Conservation (phyloP, 2,888 invertebrate species). For the Maniola hyperantus region DNA sequence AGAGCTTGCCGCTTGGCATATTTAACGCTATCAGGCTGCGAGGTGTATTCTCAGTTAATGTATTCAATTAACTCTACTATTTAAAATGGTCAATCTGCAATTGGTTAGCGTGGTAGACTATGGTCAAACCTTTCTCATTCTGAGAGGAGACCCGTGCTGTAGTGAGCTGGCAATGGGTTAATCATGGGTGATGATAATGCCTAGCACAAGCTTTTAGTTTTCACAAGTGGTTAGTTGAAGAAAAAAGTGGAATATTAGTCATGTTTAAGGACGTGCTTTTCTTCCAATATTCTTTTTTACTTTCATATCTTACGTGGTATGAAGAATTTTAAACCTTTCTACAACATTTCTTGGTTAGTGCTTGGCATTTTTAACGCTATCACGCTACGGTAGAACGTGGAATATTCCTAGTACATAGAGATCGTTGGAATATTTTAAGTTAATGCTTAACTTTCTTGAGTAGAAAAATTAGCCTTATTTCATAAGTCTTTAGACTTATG, state of each 20-base stretch:
- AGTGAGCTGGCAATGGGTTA: too few species aligned
- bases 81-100: too few species aligned
- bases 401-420: constrained; percentile 1
- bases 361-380: constrained; percentile 12
- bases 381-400: not conserved
- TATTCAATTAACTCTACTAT: not conserved
- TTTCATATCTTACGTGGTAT: not conserved
- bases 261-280: too few species aligned
- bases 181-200: too few species aligned
- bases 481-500: not conserved
- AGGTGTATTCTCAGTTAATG: not conserved
- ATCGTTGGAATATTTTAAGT: not conserved
- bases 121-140: too few species aligned
- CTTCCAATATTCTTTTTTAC: too few species aligned
- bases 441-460: constrained; percentile 11
- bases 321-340: not conserved
- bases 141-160: too few species aligned
- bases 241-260: too few species aligned
- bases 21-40: not conserved
- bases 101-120: too few species aligned
- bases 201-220: too few species aligned
- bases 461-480: too few species aligned
- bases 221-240: too few species aligned
- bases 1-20: constrained; percentile 5
- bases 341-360: constrained; percentile 9